Conservation (phyloP, 2,888 invertebrate genomes). For the Agrypnus murinus region DNA sequence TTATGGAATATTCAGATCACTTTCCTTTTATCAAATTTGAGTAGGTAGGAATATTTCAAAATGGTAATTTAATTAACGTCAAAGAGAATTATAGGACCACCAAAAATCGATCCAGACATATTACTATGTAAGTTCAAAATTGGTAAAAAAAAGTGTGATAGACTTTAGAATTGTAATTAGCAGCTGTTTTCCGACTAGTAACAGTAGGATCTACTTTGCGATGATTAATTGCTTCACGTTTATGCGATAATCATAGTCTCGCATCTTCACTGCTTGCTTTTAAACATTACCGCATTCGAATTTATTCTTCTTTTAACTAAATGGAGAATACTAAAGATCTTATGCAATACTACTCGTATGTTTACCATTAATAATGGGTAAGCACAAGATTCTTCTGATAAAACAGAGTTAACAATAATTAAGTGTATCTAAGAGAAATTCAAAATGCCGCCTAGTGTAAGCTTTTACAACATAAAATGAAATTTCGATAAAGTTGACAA, state of each 20-base stretch:
- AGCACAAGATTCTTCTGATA: too few species aligned
- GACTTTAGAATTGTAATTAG: constrained; percentile 65
- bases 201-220: constrained; percentile 65
- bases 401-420: too few species aligned
- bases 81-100: constrained; percentile 23
- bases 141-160: constrained; percentile 58
- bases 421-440: too few species aligned
- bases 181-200: constrained; percentile 62
- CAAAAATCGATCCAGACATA: constrained; percentile 3
- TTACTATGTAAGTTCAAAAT: not conserved
- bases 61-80: constrained; percentile 11
- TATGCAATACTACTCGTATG: too few species aligned
- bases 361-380: too few species aligned
- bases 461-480: too few species aligned
- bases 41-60: too few species aligned
- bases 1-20: too few species aligned
- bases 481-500: too few species aligned
- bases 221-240: constrained; percentile 64
- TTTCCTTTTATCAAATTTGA: too few species aligned
- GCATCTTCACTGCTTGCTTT: constrained; percentile 43
- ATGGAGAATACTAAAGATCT: not conserved
- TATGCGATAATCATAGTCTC: constrained; percentile 56
- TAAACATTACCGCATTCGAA: constrained; percentile 32
- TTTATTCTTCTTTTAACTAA: constrained; percentile 8
- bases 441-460: too few species aligned